These are phyloP conservation scores for Cariama cristata DNA, from an alignment of 2,113 vertebrate genomes.

Conservation along the genomic window DNA sequence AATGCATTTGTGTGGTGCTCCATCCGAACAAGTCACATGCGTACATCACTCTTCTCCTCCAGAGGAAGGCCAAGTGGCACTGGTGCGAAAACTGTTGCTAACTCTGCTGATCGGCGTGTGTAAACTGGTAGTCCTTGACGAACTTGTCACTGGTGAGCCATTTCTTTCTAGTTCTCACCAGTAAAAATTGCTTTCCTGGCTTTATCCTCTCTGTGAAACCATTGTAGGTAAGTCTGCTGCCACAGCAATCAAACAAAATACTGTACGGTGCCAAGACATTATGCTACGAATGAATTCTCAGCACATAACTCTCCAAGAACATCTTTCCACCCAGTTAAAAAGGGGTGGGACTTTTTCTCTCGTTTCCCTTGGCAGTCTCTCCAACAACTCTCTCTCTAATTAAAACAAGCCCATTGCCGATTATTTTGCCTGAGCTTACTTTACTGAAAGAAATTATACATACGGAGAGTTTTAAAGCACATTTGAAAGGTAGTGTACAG, in stretches of 20 bases:
- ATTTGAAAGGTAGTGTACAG: background rate
- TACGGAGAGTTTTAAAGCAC: background rate
- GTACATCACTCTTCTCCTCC: background rate
- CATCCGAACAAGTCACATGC: background rate
- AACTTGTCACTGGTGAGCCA: background rate
- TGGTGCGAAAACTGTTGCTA: background rate
- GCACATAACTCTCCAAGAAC: background rate
- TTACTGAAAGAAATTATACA: background rate
- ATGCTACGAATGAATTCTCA: background rate
- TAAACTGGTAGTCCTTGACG: background rate
- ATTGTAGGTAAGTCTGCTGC: constrained; percentile 1
- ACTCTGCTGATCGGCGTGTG: background rate
- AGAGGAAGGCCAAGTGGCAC: background rate
- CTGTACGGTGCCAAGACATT: background rate
- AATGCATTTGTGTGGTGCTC: background rate
- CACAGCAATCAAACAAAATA: constrained; percentile 25
- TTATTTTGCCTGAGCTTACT: background rate
- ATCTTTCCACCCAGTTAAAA: background rate
- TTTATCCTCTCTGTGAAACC: background rate
- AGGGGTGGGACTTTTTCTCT: background rate
- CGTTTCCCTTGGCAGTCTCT: background rate
- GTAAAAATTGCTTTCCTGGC: background rate
- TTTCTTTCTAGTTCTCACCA: background rate
- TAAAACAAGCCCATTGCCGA: background rate
- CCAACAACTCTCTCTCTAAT: background rate